These are phyloP conservation scores for Cebus imitator DNA, from an alignment of 2,113 vertebrate species.

Conservation along the genomic window DNA sequence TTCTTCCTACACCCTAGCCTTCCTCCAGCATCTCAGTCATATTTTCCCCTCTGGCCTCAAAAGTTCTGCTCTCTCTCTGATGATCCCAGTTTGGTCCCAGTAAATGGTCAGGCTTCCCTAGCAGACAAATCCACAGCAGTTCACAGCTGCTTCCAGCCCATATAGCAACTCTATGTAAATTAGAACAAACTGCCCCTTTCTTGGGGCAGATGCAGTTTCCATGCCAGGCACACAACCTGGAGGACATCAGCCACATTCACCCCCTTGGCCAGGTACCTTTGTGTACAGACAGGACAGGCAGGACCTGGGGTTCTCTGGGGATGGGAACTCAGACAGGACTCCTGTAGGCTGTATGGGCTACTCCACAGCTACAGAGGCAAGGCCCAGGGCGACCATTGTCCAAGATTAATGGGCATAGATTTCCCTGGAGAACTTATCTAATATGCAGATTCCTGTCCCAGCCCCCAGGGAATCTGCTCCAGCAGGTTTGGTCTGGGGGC, in stretches of 20 bases:
- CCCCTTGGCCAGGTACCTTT: not conserved
- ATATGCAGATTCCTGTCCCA: not conserved
- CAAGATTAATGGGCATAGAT: too few species aligned
- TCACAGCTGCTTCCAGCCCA: not conserved
- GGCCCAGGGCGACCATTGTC: not conserved
- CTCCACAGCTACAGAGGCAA: not conserved
- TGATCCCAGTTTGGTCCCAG: not conserved
- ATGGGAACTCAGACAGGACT: not conserved
- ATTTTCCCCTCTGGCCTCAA: not conserved
- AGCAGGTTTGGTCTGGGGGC: not conserved
- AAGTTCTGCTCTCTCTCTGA: not conserved
- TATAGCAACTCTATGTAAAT: not conserved
- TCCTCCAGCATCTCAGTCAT: not conserved
- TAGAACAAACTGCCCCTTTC: not conserved
- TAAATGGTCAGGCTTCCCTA: not conserved
- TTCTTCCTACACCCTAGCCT: not conserved
- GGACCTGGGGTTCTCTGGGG: not conserved
- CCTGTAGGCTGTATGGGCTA: not conserved
- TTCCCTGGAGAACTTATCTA: not conserved
- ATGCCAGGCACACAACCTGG: fast-evolving
- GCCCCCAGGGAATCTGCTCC: not conserved
- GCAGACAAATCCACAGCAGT: not conserved
- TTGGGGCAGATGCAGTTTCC: not conserved
- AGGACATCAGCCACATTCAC: fast-evolving
- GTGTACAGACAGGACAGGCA: too few species aligned